Evolutionary conservation across 2,113 vertebrate genomes (phyloP).

Genomic region (Thryonomys swinderianus): DNA sequence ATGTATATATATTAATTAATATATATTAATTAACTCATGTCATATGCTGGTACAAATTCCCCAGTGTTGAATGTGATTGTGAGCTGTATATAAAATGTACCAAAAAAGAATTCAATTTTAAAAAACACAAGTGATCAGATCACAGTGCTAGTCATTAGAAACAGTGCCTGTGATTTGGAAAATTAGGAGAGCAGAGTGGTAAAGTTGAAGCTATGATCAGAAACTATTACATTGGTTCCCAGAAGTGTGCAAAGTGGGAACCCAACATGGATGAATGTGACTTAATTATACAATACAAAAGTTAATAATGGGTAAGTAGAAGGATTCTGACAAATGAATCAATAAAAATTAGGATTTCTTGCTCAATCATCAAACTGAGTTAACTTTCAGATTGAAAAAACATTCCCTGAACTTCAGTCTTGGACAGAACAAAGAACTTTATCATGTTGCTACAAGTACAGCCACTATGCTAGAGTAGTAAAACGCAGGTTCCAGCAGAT

Average conservation of each 20-base stretch:
- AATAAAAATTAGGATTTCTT: neutral
- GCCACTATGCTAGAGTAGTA: neutral
- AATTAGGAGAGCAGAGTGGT: neutral
- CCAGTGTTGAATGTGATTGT: too few relatives aligned
- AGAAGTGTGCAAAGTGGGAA: neutral
- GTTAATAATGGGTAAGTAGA: neutral
- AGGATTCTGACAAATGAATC: neutral
- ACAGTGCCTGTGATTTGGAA: neutral
- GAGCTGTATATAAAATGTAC: too few relatives aligned
- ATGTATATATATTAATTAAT: too few relatives aligned
- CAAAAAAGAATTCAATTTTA: too few relatives aligned
- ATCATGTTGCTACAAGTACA: neutral
- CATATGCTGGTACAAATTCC: too few relatives aligned
- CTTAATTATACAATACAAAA: neutral
- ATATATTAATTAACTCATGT: too few relatives aligned
- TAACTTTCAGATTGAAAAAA: neutral
- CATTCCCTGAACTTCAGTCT: neutral
- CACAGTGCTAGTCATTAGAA: neutral
- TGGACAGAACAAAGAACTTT: too few relatives aligned
- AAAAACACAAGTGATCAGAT: neutral
- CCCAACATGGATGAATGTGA: neutral
- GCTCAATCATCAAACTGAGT: neutral
- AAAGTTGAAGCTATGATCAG: neutral
- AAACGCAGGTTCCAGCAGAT: neutral
- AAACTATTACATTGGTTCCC: neutral